Conservation (phyloP, 2,888 invertebrate species). For the Chrysina gloriosa region DNA sequence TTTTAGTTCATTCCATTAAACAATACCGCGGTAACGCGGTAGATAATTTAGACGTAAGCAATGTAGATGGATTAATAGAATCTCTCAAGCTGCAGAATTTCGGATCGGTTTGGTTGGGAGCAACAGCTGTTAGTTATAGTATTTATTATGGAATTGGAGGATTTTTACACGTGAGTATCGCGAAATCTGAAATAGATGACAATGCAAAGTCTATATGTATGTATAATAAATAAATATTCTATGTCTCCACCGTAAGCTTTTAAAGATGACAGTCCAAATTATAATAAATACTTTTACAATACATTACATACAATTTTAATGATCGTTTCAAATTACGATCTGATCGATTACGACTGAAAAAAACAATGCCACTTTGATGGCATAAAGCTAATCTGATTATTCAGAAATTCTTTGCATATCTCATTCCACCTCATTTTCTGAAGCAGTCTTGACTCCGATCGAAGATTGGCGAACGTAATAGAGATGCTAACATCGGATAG, state of each 20-base stretch:
- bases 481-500: too few relatives aligned
- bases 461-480: too few relatives aligned
- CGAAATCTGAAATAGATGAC: not conserved
- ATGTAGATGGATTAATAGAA: slow-evolving; percentile 61
- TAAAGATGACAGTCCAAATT: not conserved
- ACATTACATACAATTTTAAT: not conserved
- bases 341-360: too few relatives aligned
- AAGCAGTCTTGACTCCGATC: too few relatives aligned
- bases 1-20: slow-evolving; percentile 72
- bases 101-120: slow-evolving; percentile 65
- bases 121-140: slow-evolving; percentile 68
- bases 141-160: slow-evolving; percentile 76
- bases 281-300: not conserved
- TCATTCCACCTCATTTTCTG: too few relatives aligned
- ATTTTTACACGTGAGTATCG: slow-evolving; percentile 73
- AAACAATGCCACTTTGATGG: too few relatives aligned
- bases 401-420: too few relatives aligned
- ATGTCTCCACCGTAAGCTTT: not conserved
- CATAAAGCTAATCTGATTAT: too few relatives aligned
- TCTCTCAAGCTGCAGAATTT: slow-evolving; percentile 69
- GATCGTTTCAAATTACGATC: too few relatives aligned
- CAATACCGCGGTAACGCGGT: slow-evolving; percentile 62
- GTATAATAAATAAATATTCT: not conserved
- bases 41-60: slow-evolving; percentile 52
- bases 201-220: too few relatives aligned